Evolutionary conservation across 2,113 vertebrate genomes (phyloP).

Genomic region (Acanthochromis polyacanthus): DNA sequence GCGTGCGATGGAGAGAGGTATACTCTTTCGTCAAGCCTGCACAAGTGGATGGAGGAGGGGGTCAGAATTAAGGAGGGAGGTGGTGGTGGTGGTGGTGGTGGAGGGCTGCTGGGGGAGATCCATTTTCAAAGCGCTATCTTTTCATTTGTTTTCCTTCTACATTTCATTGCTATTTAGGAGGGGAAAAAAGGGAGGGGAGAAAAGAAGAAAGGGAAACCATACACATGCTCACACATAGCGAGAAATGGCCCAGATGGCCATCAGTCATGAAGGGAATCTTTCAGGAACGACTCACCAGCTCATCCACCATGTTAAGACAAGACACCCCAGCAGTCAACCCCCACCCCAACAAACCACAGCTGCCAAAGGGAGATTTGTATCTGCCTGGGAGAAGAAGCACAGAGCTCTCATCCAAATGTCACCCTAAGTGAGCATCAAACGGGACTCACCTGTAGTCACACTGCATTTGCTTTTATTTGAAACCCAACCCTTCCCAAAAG

Average conservation of each 20-base stretch:
- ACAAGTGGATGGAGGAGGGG: slow-evolving; percentile 69
- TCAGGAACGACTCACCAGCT: slow-evolving; percentile 65
- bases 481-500: slow-evolving; percentile 61
- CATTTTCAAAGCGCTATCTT: slow-evolving; percentile 83
- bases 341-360: slow-evolving; percentile 50
- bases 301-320: slow-evolving; percentile 71
- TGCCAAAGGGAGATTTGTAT: slow-evolving; percentile 76
- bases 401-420: slow-evolving; percentile 59
- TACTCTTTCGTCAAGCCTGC: slow-evolving; percentile 80
- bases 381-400: slow-evolving; percentile 43
- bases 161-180: slow-evolving; percentile 73
- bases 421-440: slow-evolving; percentile 70
- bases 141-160: slow-evolving; percentile 81
- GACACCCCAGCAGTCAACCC: slow-evolving; percentile 41
- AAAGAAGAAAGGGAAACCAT: slow-evolving; percentile 36
- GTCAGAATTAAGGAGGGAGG: slow-evolving; percentile 26
- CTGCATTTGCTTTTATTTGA: slow-evolving; percentile 62
- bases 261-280: slow-evolving; percentile 76
- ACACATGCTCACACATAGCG: slow-evolving; percentile 27
- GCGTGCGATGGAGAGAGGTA: slow-evolving; percentile 76
- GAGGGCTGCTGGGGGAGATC: slow-evolving; percentile 70
- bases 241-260: slow-evolving; percentile 69
- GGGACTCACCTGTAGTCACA: slow-evolving; percentile 64
- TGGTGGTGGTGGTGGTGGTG: slow-evolving; percentile 21
- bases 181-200: not conserved